Evolutionary conservation across 2,888 invertebrate genomes (phyloP).

Genomic region (Hydroisotoma schaefferi): DNA sequence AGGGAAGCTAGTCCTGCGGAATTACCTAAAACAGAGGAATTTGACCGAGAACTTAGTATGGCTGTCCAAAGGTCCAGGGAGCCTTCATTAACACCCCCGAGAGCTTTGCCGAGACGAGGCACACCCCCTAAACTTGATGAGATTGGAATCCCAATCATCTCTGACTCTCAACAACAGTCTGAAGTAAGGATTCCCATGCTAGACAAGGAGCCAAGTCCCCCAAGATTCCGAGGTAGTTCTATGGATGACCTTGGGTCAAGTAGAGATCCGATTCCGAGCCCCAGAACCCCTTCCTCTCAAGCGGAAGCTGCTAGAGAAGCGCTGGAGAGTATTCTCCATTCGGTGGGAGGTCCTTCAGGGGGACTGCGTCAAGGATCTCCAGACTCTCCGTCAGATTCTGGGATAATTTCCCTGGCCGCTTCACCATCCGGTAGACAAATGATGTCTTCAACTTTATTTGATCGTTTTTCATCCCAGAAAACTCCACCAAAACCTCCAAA

Average conservation of each 20-base stretch:
- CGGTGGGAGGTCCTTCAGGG: not conserved
- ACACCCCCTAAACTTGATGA: no score
- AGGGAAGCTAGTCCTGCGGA: not conserved
- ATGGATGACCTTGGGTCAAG: conserved; percentile 3
- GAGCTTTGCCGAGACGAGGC: no score
- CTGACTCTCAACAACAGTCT: no score
- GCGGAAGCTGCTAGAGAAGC: not conserved
- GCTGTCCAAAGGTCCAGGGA: no score
- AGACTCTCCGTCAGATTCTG: conserved; percentile 10
- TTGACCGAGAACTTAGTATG: no score
- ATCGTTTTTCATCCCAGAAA: conserved; percentile 13
- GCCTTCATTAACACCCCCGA: no score
- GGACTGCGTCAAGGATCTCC: not conserved
- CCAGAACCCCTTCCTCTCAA: conserved; percentile 1
- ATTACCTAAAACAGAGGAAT: no score
- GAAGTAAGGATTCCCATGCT: no score
- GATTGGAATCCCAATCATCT: no score
- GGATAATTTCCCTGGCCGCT: not conserved
- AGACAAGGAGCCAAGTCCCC: no score
- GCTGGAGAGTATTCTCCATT: not conserved
- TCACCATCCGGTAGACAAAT: conserved; percentile 13
- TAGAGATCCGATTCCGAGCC: not conserved
- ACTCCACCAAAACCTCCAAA: not conserved
- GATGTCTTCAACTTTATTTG: conserved; percentile 29
- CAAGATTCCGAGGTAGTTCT: no score